A percentile compares a stretch with the other conserved stretches of the same genome.
phyloP scores from a whole-genome alignment of 2,113 vertebrate species.

The Gopherus evgoodei region DNA sequence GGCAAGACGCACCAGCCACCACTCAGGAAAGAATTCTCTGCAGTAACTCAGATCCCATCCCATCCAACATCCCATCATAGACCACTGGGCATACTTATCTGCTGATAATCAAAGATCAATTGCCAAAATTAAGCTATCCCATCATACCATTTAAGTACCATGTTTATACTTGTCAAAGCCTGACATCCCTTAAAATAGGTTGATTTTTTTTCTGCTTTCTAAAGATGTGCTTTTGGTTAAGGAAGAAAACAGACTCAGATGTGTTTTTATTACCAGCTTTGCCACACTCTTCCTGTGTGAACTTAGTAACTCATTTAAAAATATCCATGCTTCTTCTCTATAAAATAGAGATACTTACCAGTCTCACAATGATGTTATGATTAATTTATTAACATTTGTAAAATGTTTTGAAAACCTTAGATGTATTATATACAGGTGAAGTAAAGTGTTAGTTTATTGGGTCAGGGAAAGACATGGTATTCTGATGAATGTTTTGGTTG shows the following conservation, averaged over 20 bases:
- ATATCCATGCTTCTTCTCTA: constrained; percentile 15
- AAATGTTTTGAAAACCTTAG: neutral
- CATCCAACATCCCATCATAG: too few species aligned
- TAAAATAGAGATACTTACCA: constrained; percentile 32
- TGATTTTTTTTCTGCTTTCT: constrained; percentile 42
- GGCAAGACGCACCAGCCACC: too few species aligned
- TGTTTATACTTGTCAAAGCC: neutral
- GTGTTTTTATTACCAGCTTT: constrained; percentile 58
- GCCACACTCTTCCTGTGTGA: constrained; percentile 29
- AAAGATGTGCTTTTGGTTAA: constrained; percentile 53
- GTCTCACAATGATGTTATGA: constrained; percentile 35
- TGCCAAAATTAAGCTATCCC: too few species aligned
- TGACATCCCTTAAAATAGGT: constrained; percentile 6
- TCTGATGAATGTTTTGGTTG: neutral
- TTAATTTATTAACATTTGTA: constrained; percentile 55
- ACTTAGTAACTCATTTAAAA: constrained; percentile 10
- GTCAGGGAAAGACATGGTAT: neutral
- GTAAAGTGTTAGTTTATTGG: fast-evolving
- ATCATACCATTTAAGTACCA: fast-evolving
- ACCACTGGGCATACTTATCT: too few species aligned
- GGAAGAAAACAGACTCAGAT: constrained; percentile 66
- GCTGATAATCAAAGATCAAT: too few species aligned
- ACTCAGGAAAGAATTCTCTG: too few species aligned
- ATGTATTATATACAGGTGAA: fast-evolving
- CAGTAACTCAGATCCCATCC: too few species aligned